Evolutionary conservation across 2,888 invertebrate genomes (phyloP).

Genomic region (Cenopis cana): DNA sequence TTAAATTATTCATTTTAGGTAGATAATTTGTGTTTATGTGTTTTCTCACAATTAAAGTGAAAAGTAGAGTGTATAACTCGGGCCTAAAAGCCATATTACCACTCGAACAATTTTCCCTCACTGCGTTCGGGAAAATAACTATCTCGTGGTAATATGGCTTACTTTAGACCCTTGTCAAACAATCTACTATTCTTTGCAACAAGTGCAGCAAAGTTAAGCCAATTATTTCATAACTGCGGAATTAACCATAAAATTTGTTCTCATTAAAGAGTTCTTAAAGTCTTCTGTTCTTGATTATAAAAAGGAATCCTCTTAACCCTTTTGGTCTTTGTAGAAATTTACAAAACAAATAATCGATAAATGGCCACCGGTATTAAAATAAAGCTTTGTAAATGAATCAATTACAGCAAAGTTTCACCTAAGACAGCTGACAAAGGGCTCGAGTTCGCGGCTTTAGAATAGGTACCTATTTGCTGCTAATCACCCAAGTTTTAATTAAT

Average conservation of each 20-base stretch:
- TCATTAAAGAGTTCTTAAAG: constrained; percentile 35
- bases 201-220: neutral
- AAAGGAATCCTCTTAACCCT: constrained; percentile 32
- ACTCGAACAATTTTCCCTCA: no score
- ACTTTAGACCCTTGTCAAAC: no score
- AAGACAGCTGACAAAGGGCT: constrained; percentile 64
- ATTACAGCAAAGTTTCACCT: constrained; percentile 58
- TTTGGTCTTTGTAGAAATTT: constrained; percentile 40
- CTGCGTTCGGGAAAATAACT: no score
- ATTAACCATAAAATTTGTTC: constrained; percentile 26
- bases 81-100: no score
- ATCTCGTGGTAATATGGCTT: no score
- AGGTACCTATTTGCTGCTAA: constrained; percentile 70
- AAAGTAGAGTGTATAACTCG: no score
- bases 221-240: constrained; percentile 24
- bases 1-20: no score
- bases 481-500: constrained; percentile 76
- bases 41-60: no score
- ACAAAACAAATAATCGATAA: constrained; percentile 59
- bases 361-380: constrained; percentile 55
- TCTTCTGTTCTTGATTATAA: constrained; percentile 41
- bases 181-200: neutral
- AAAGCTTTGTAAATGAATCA: constrained; percentile 66
- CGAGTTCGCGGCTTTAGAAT: constrained; percentile 58
- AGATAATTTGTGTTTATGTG: no score